Evolutionary conservation across 2,888 invertebrate species (phyloP), one percentile per base, ranked within the genome.

Genomic region (Ophioninae sp.): DNA sequence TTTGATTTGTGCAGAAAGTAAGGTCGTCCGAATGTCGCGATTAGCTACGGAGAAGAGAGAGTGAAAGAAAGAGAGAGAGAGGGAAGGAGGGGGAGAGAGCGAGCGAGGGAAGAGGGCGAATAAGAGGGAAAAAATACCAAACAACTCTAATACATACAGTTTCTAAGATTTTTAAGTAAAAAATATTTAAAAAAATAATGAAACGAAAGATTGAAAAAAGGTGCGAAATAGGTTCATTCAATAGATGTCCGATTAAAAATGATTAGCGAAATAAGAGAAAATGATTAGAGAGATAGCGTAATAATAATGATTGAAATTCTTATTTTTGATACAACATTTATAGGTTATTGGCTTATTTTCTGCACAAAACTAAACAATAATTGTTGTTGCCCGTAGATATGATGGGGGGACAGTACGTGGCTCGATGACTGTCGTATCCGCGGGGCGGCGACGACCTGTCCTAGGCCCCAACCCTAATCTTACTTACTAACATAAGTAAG

Each of bases 381-480:
- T 91, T 92, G 89, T 91, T 91, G 90, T 91, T 94, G 93, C 93
- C 92, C 93, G 93, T 94, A 94, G 94, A 94, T 93, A 93, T 94
- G 93, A 93, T 94, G 93, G 94, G 94, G 93, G 93, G 93, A 93
- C 94, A 94, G 93, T 93, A 93, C 93, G 93, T 93, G 93, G 93
- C 93, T 92, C 94, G 94, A 94, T 94, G 94, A 94, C 94, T 94
- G 94, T 94, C 94, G 94, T 94, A 94, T 94, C 94, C 94, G 93
- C 94, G 93, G 94, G 94, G 94, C 94, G 93, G 93, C 93, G 94
- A 94, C 93, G 92, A 93, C 92, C 93, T 93, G 92, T 93, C 93
- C 93, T 93, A 93, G 93, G 93, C 92, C 93, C 93, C 92, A 92
- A 91, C 93, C 91, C 92, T 89, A 92, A 92, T 93, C 91, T 93